phyloP scores from a whole-genome alignment of 2,888 invertebrate genomes.

The Axea sp. region DNA sequence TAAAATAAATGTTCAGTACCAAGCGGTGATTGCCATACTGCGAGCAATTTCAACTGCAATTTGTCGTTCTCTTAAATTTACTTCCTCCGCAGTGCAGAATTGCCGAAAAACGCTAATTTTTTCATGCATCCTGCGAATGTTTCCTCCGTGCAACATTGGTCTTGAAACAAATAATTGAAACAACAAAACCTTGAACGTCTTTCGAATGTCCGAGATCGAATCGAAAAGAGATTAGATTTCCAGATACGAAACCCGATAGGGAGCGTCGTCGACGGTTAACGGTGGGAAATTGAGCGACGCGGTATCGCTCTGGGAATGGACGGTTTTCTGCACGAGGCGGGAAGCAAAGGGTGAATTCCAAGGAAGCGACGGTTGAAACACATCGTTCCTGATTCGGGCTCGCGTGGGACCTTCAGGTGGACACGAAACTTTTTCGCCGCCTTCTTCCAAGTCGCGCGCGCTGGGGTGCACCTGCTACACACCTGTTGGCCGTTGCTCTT shows the following conservation, averaged over 20 bases:
- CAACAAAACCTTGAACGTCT: no score
- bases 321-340: constrained; percentile 67
- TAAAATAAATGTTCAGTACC: no score
- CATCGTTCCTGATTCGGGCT: constrained; percentile 68
- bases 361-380: constrained; percentile 67
- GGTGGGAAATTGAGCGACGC: constrained; percentile 45
- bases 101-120: no score
- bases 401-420: constrained; percentile 78
- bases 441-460: constrained; percentile 67
- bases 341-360: constrained; percentile 63
- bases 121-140: no score
- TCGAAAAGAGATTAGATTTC: constrained; percentile 10
- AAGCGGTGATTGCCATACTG: no score
- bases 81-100: no score
- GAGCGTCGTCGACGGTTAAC: constrained; percentile 37
- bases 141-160: no score
- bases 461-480: constrained; percentile 75
- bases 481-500: constrained; percentile 78
- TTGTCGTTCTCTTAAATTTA: no score
- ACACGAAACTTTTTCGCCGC: constrained; percentile 74
- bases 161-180: no score
- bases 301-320: constrained; percentile 41
- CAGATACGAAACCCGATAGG: constrained; percentile 39
- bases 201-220: background rate
- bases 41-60: no score